phyloP scores from a whole-genome alignment of 2,113 vertebrate genomes.

The Calonectris borealis region DNA sequence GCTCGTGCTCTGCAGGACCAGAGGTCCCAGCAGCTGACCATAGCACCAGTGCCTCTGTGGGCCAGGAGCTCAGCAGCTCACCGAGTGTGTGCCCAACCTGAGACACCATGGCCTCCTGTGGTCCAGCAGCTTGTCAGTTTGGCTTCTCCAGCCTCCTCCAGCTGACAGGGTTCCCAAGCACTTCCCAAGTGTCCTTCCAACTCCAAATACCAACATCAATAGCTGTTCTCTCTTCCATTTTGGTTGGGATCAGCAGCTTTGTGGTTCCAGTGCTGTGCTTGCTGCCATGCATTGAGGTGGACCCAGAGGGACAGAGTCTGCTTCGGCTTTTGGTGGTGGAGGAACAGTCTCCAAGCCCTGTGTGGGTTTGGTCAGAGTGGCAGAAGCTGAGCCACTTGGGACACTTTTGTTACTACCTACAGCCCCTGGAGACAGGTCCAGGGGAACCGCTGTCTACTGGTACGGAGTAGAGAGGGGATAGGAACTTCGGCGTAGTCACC shows the following conservation, averaged over 20 bases:
- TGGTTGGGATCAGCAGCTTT: neutral
- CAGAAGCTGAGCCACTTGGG: neutral
- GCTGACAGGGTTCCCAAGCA: neutral
- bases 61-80: neutral
- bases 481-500: neutral
- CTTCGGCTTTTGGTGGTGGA: neutral
- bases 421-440: neutral
- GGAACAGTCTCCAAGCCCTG: neutral
- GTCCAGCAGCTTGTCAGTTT: neutral
- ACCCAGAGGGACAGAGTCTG: neutral
- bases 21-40: neutral
- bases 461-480: neutral
- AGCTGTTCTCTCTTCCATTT: neutral
- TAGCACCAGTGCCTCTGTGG: neutral
- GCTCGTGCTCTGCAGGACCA: neutral
- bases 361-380: neutral
- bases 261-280: neutral
- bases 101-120: accelerated
- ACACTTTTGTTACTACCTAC: accelerated
- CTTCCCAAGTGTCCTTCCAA: neutral
- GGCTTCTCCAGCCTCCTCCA: neutral
- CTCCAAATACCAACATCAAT: neutral
- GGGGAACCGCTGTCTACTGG: neutral
- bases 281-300: neutral
- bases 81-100: neutral